These are phyloP conservation scores for Labeo calbasu DNA, from an alignment of 2,797 vertebrate species.

Conservation along the genomic window DNA sequence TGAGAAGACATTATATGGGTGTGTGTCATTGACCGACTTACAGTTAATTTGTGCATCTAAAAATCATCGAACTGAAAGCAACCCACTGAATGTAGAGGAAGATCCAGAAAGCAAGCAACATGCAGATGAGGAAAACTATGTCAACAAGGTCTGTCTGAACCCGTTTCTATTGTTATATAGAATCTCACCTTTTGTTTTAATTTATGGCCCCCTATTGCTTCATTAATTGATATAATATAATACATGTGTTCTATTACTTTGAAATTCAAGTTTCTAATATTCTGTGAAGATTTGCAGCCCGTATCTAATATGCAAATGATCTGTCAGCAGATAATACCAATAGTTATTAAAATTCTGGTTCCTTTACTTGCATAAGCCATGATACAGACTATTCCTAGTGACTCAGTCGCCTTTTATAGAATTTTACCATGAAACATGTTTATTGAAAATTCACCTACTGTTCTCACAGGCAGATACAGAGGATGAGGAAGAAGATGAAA, in stretches of 20 bases:
- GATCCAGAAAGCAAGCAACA: background rate
- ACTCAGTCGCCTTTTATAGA: background rate
- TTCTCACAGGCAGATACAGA: conserved; percentile 23
- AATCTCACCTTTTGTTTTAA: too few relatives aligned
- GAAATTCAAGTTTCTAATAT: background rate
- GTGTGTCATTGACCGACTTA: background rate
- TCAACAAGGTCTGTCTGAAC: conserved; percentile 7
- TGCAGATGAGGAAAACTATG: background rate
- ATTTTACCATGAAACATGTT: background rate
- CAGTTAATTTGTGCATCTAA: background rate
- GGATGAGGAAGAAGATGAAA: conserved; percentile 19
- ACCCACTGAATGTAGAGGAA: background rate
- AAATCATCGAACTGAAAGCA: background rate
- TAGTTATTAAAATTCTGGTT: background rate
- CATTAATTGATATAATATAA: too few relatives aligned
- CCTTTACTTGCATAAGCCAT: background rate
- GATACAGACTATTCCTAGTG: background rate
- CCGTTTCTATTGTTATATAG: background rate
- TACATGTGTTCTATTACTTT: background rate
- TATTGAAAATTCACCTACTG: background rate
- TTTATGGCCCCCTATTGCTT: too few relatives aligned
- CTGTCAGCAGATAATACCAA: background rate
- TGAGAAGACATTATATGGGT: background rate
- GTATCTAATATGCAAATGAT: background rate
- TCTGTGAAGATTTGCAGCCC: background rate